A percentile compares a stretch with the other conserved stretches of the same genome.
Conservation (phyloP, 2,113 vertebrate species). For the Daboia siamensis region DNA sequence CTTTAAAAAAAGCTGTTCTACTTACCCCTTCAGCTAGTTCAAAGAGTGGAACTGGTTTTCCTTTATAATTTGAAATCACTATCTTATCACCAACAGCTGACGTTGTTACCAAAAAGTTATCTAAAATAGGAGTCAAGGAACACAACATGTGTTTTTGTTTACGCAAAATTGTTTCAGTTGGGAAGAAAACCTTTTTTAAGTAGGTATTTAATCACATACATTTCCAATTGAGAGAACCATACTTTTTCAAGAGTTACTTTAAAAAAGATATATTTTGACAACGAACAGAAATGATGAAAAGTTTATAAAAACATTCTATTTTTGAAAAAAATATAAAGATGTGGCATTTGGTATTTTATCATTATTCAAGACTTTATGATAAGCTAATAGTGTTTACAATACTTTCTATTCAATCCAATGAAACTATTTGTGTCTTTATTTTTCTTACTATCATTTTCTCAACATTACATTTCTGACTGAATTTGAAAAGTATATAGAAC, state of each 20-base stretch:
- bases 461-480: neutral
- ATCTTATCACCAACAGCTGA: slow-evolving; percentile 92
- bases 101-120: slow-evolving; percentile 88
- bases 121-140: slow-evolving; percentile 79
- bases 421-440: neutral
- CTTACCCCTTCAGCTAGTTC: slow-evolving; percentile 94
- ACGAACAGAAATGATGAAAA: slow-evolving; percentile 6
- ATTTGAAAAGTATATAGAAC: neutral
- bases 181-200: slow-evolving; percentile 22
- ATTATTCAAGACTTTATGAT: neutral
- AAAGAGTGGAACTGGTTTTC: slow-evolving; percentile 80
- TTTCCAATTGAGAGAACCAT: slow-evolving; percentile 7
- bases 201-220: slow-evolving; percentile 27
- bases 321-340: neutral
- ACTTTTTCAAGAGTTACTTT: slow-evolving; percentile 21
- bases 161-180: slow-evolving; percentile 3
- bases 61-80: slow-evolving; percentile 88
- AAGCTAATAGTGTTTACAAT: neutral
- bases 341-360: neutral
- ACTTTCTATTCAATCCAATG: neutral
- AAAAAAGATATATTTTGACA: neutral
- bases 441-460: neutral
- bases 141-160: slow-evolving; percentile 33
- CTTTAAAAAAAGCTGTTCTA: slow-evolving; percentile 33
- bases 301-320: neutral